A percentile compares a stretch with the other conserved stretches of the same genome.
Evolutionary conservation across 2,797 vertebrate genomes (phyloP).

Genomic region (Pachyuromys duprasi): DNA sequence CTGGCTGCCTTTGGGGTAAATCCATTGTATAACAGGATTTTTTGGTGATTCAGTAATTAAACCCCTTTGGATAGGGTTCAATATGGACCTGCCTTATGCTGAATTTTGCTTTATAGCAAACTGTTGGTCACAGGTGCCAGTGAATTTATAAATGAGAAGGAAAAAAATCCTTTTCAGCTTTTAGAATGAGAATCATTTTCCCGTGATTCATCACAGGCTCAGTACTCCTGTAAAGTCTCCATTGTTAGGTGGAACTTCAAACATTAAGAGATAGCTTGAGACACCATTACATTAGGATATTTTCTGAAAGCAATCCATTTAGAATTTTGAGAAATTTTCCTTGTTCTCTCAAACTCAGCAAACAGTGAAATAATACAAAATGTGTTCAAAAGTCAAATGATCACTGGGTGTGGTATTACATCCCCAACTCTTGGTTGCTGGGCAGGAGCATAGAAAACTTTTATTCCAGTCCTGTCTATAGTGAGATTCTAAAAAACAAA

Average conservation of each 20-base stretch:
- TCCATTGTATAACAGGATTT: constrained; percentile 81
- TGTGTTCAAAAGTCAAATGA: constrained; percentile 6
- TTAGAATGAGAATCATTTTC: constrained; percentile 24
- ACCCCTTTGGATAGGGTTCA: constrained; percentile 80
- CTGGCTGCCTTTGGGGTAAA: constrained; percentile 80
- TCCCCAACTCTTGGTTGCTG: not conserved
- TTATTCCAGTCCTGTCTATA: not conserved
- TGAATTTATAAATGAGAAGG: constrained; percentile 72
- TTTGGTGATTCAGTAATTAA: constrained; percentile 80
- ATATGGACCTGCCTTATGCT: constrained; percentile 80
- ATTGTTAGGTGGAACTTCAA: not conserved
- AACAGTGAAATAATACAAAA: not conserved
- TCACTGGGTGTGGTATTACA: not conserved
- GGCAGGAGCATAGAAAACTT: not conserved
- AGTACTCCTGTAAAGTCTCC: not conserved
- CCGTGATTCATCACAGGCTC: not conserved
- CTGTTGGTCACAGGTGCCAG: constrained; percentile 79
- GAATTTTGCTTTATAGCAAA: constrained; percentile 78
- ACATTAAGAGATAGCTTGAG: not conserved
- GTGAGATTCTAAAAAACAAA: not conserved
- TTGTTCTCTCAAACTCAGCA: constrained; percentile 1
- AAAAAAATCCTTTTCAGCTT: constrained; percentile 48
- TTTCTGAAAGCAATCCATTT: constrained; percentile 46
- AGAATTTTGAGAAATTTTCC: not conserved
- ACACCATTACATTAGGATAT: not conserved